Conservation (phyloP, 2,797 vertebrate species). For the Austrolebias charrua region DNA sequence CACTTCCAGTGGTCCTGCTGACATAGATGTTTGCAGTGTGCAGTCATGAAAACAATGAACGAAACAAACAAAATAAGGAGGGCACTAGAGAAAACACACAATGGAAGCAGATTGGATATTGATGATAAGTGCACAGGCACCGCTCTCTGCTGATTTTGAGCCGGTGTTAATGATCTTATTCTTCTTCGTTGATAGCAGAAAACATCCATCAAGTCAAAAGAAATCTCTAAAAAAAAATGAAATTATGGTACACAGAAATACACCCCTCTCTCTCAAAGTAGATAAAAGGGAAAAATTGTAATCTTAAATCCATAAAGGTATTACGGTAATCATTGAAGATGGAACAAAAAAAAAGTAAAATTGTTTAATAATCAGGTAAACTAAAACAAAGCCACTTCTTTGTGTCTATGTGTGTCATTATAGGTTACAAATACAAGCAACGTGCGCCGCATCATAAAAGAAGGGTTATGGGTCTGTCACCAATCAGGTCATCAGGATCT, state of each 20-base stretch:
- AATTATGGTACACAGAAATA: too few species aligned
- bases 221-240: too few species aligned
- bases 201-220: neutral
- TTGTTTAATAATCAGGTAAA: too few species aligned
- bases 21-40: neutral
- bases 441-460: constrained; percentile 29
- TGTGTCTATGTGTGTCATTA: constrained; percentile 18
- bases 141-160: constrained; percentile 12
- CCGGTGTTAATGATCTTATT: constrained; percentile 31
- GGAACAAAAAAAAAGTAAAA: too few species aligned
- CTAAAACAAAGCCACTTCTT: too few species aligned
- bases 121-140: constrained; percentile 27
- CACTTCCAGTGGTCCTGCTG: neutral
- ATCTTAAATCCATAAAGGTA: too few species aligned
- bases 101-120: constrained; percentile 12
- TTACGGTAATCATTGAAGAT: too few species aligned
- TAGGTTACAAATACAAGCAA: constrained; percentile 61
- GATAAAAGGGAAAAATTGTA: too few species aligned
- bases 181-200: constrained; percentile 10
- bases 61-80: too few species aligned
- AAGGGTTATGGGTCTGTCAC: constrained; percentile 74
- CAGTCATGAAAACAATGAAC: neutral
- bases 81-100: constrained; percentile 2
- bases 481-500: constrained; percentile 69
- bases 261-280: too few species aligned